Evolutionary conservation across 2,888 invertebrate genomes (phyloP), one percentile per base, ranked within the genome.

Genomic region (Villa cingulata): DNA sequence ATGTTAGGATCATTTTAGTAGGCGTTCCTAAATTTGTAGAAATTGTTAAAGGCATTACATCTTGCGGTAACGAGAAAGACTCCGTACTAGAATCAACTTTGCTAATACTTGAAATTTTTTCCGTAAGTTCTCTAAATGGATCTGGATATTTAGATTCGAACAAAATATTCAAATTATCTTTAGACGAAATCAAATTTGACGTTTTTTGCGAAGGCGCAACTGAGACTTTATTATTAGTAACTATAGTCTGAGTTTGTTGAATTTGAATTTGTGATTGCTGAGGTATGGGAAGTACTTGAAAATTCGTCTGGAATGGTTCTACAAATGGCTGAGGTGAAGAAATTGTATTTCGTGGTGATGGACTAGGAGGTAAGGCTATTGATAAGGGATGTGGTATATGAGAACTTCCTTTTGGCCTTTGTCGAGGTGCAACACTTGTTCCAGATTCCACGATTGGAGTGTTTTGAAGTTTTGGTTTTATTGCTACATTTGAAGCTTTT

Each of bases 351-450:
- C 70, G 59, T 18, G 70, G 70, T 45, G 72, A 72, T 19, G 76
- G 76, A 62, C 75, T 75, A 36, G 75, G 74, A 49, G 73, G 74
- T 43, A 76, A 56, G 2, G 72, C 73, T 34, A 76, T 57, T 9
- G 74, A 73, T 43, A 76, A 62, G 43, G 72, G 67, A 56, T 69
- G 62, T 46, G 72, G 67, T 7, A 70, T 66, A 52, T 61, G 58
- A 6, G 66, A 57, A 52, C 65, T 72, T 32, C 80, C 83, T 63
- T 87, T 87, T 12, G 89, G 89, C 55, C 89, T 72, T 63, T 87
- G 86, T 45, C 88, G 72, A 4, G 88, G 88, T 45, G 83, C 83
- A 20, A 89, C 86, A 54, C 85, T 85, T 3, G 89, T 89, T 46
- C 83, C 82, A 3, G 66, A 60, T 62, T 83, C 81, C 10, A 78